Percentiles rank a stretch among this genome's conserved stretches.
These are phyloP conservation scores for Ips typographus DNA, from an alignment of 1,140 invertebrate genomes.

Conservation along the genomic window DNA sequence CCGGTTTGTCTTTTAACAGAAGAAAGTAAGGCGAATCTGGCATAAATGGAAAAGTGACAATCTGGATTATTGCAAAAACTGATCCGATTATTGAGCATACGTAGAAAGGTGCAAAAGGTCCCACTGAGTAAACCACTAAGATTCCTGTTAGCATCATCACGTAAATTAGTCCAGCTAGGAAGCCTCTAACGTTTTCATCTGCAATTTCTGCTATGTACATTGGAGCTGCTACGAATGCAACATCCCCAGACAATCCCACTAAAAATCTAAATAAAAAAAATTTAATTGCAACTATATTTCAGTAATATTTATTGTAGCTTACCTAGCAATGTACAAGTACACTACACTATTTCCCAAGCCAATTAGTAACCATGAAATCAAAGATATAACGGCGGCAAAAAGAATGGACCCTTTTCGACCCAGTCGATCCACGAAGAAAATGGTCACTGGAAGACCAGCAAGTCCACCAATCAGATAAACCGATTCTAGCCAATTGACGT, in stretches of 20 bases:
- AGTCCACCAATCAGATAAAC: conserved; percentile 64
- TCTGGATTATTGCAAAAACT: conserved; percentile 37
- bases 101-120: conserved; percentile 41
- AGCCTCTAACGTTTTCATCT: conserved; percentile 46
- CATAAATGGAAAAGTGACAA: conserved; percentile 45
- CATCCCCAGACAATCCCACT: conserved; percentile 45
- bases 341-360: conserved; percentile 51
- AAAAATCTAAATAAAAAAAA: conserved; percentile 54
- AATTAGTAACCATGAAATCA: conserved; percentile 64
- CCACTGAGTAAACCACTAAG: conserved; percentile 43
- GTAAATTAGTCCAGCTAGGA: conserved; percentile 44
- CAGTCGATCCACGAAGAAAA: conserved; percentile 59
- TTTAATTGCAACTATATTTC: not conserved
- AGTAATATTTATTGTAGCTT: not conserved
- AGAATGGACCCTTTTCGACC: conserved; percentile 65
- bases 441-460: conserved; percentile 59
- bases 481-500: conserved; percentile 64
- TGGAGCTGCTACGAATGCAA: conserved; percentile 47
- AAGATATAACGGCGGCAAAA: conserved; percentile 59
- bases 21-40: conserved; percentile 47
- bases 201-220: conserved; percentile 51
- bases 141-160: conserved; percentile 46
- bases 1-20: conserved; percentile 45
- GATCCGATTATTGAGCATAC: conserved; percentile 43
- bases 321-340: conserved; percentile 57